Percentiles rank a stretch among this genome's conserved stretches.
phyloP scores from a whole-genome alignment of 2,113 vertebrate genomes.

The Grammomys surdaster region DNA sequence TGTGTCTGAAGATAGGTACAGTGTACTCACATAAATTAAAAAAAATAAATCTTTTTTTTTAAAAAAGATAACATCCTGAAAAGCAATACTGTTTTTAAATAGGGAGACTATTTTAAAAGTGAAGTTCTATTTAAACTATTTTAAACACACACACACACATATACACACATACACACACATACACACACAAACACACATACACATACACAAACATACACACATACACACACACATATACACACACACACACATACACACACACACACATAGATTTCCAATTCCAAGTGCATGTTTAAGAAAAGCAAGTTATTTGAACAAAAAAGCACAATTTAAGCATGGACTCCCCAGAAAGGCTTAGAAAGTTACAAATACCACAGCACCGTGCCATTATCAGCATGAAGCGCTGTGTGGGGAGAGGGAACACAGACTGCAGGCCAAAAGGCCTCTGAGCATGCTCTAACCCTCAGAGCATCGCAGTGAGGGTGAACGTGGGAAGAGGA shows the following conservation, averaged over 20 bases:
- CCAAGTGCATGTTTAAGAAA: slow-evolving; percentile 31
- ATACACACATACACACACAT: not conserved
- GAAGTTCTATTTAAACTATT: not conserved
- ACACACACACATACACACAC: too few species aligned
- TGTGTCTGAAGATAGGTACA: too few species aligned
- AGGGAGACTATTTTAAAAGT: not conserved
- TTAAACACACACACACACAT: slow-evolving; percentile 1
- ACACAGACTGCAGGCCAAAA: slow-evolving; percentile 7
- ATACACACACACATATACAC: too few species aligned
- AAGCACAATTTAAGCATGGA: slow-evolving; percentile 53
- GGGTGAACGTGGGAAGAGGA: not conserved
- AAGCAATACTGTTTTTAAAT: not conserved
- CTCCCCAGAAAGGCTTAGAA: slow-evolving; percentile 52
- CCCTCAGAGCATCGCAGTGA: slow-evolving; percentile 2
- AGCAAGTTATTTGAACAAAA: not conserved
- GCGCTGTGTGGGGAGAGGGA: not conserved
- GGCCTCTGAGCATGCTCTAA: slow-evolving; percentile 20
- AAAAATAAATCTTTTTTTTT: too few species aligned
- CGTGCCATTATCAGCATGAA: not conserved
- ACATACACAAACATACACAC: too few species aligned
- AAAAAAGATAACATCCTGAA: not conserved
- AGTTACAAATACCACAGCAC: not conserved
- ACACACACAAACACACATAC: too few species aligned
- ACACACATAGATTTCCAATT: slow-evolving; percentile 20
- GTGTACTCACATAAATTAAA: too few species aligned